These are phyloP conservation scores for Emys orbicularis DNA, from an alignment of 2,797 vertebrate genomes.

Conservation along the genomic window DNA sequence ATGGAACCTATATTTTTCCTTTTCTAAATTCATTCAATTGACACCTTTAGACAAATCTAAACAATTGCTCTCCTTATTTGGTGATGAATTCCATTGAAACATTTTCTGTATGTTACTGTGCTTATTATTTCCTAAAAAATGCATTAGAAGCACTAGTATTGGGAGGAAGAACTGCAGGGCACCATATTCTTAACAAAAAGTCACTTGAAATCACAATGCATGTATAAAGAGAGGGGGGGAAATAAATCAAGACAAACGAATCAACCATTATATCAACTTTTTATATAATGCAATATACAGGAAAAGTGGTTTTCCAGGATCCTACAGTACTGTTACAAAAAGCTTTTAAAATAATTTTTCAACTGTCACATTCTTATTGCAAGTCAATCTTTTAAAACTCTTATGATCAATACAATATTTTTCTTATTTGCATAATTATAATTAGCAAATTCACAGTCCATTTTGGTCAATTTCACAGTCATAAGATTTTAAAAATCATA, in stretches of 20 bases:
- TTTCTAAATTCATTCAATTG: not conserved
- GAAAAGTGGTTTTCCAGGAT: not conserved
- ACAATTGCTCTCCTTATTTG: not conserved
- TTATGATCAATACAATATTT: not conserved
- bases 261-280: not conserved
- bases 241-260: not conserved
- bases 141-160: not conserved
- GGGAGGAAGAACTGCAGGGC: not conserved
- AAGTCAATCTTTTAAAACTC: not conserved
- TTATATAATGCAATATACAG: not conserved
- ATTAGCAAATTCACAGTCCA: not conserved
- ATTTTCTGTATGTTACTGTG: not conserved
- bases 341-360: not conserved
- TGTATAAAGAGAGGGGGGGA: not conserved
- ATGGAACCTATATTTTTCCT: not conserved
- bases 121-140: not conserved
- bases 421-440: not conserved
- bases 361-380: not conserved
- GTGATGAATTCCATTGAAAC: not conserved
- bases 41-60: not conserved
- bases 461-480: no score
- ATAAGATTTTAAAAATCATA: no score
- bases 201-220: not conserved
- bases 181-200: not conserved
- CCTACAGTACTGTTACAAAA: not conserved